These are phyloP conservation scores for Lepilemur septentrionalis DNA, from an alignment of 2,797 vertebrate genomes.

Conservation along the genomic window DNA sequence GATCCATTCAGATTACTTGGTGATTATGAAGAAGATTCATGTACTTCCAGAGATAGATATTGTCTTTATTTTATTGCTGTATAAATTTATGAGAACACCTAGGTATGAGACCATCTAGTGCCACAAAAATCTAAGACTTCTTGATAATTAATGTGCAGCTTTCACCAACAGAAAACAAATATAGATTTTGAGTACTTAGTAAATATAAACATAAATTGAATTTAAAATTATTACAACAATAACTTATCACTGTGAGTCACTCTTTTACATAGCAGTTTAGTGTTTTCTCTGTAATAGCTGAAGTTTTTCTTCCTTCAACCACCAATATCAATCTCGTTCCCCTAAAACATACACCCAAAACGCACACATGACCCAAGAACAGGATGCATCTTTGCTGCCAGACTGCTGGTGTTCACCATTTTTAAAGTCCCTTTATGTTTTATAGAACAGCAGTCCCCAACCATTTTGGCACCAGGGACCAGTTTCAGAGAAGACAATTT, in stretches of 20 bases:
- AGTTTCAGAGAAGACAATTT: no score
- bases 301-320: background rate
- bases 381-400: background rate
- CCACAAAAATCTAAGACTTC: background rate
- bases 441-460: background rate
- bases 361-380: background rate
- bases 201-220: background rate
- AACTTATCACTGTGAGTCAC: background rate
- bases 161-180: background rate
- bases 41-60: background rate
- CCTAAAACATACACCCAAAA: background rate
- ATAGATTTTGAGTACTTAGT: background rate
- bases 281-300: background rate
- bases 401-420: background rate
- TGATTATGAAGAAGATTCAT: background rate
- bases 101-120: background rate
- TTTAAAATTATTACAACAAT: background rate
- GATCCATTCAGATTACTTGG: background rate
- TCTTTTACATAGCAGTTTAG: background rate
- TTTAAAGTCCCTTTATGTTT: background rate
- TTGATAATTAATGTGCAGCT: background rate
- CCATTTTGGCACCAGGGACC: no score
- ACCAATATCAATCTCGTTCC: background rate
- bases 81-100: background rate
- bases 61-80: background rate